Percentiles rank a stretch among this genome's conserved stretches.
Evolutionary conservation across 1,140 invertebrate species (phyloP).

Genomic region (Reticulitermes speratus): DNA sequence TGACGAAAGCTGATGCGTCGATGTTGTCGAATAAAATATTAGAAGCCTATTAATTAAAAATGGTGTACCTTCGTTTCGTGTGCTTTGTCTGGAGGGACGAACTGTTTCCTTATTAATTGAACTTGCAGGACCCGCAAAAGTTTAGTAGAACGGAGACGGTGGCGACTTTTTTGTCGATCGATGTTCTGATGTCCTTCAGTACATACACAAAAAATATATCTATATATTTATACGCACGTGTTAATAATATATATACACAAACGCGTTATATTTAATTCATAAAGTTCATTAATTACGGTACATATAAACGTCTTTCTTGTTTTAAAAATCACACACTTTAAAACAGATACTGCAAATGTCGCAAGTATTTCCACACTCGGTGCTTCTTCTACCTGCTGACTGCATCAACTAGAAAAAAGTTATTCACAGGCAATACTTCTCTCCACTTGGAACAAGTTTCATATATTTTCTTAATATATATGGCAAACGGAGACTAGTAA

Average conservation of each 20-base stretch:
- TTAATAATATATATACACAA: conserved; percentile 32
- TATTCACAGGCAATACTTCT: conserved; percentile 13
- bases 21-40: conserved; percentile 35
- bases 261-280: conserved; percentile 25
- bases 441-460: conserved; percentile 31
- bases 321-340: conserved; percentile 34
- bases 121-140: conserved; percentile 26
- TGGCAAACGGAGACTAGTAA: conserved; percentile 35
- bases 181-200: conserved; percentile 30
- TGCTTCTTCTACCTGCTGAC: conserved; percentile 17
- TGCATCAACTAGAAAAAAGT: conserved; percentile 10
- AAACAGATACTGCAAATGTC: conserved; percentile 13
- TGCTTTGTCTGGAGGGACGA: conserved; percentile 31
- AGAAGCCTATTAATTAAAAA: conserved; percentile 29
- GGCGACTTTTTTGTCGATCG: conserved; percentile 25
- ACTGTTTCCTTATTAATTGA: conserved; percentile 27
- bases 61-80: conserved; percentile 23
- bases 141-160: conserved; percentile 31
- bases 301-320: conserved; percentile 31
- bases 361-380: background rate
- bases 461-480: conserved; percentile 31
- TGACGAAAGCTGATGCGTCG: conserved; percentile 6
- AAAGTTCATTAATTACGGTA: conserved; percentile 28
- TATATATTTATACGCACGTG: conserved; percentile 25
- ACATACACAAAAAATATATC: conserved; percentile 35